Base-by-base conservation (phyloP, 1,140 invertebrate genomes). In the Pomphorhynchus laevis region DNA sequence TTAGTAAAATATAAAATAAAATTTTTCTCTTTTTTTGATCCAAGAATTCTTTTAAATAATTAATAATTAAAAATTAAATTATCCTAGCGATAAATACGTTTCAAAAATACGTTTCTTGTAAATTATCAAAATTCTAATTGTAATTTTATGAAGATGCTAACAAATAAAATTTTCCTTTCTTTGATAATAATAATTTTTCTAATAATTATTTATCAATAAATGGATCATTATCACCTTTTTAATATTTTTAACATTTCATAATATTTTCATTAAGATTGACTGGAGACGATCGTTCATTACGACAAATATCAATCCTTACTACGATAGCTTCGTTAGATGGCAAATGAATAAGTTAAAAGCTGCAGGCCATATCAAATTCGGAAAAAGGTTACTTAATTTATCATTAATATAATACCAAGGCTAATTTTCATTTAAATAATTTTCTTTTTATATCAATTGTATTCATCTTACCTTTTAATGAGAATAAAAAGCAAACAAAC, bases 221-320 rank as follows among this genome's bases (percentile, higher is more conserved):
- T 3, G 20, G 21, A 22, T 36, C 34, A 38, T 2, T 18, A 12
- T 5, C n/a, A 22, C 16, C 31, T 5, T 38, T 20, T 14, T 41
- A 11, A 20, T 38, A 38, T 17, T 43, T 8, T 41, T 12, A 35
- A 8, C 24, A 38, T 12, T 11, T 16, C 8, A 5, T 14, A 33
- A 25, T 6, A 17, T 23, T 27, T 11, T 25, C 50, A n/a, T 53
- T n/a, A 52, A 77, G 70, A 67, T 79, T 45, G 89, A 98, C 59
- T 98, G 84, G 82, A 62, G 89, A 23, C 64, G 89, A 35, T 74
- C 70, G 9, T 95, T 95, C 52, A 77, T 98, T 41, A 98, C 89
- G 22, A 98, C 89, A 1, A 82, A 95, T 63, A 72, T 65, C 0
- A 98, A 95, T 65, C 77, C 76, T 23, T 98, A 73, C 53, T 98